Base-by-base conservation (phyloP, 2,113 vertebrate species). In the Brachypteracias leptosomus region DNA sequence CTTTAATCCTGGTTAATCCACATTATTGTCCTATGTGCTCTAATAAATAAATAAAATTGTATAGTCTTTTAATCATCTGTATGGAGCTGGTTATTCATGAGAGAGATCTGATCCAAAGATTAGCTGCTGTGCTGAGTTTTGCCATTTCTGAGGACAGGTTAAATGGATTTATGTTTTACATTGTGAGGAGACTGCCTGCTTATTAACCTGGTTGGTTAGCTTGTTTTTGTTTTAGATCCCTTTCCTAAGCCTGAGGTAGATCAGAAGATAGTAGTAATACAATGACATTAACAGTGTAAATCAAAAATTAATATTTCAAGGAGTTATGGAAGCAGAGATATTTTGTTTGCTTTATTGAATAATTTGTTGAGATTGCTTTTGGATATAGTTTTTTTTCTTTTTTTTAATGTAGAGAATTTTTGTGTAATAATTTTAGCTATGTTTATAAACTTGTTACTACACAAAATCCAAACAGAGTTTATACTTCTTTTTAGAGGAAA, bases 1-100 rank as follows among this genome's bases (percentile, higher is more conserved):
- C 90, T 93, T 96, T 98, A 97, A 98, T 96, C 97, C 82, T 77
- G 47, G 81, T 83, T 98, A 97, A 98, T 98, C 94, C 93, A 93
- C 80, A 57, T 95, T 94, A 96, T 95, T 98, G 94, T 98, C 96
- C 86, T 89, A 13, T 89, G 94, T 93, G 51, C 79, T 81, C 66
- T 35, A 91, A 58, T 59, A 95, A 87, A 86, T 73, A 87, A 74
- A 74, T 79, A 72, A 71, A 91, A 71, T 86, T 80, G 84, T 89
- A 58, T 94, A 85, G 57, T 88, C 12, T 61, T 72, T 85, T 93
- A 94, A 89, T 97, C 88, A 85, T 96, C 61, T 87, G 4, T 57
- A 49, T 87, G 62, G 66, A 95, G 25, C 44, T 58, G 58, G 44
- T 66, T 85, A 72, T 51, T 83, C 38, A 36, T n/a, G 71, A 91